Conservation (phyloP, 2,797 vertebrate genomes). For the Notolepis coatsorum region DNA sequence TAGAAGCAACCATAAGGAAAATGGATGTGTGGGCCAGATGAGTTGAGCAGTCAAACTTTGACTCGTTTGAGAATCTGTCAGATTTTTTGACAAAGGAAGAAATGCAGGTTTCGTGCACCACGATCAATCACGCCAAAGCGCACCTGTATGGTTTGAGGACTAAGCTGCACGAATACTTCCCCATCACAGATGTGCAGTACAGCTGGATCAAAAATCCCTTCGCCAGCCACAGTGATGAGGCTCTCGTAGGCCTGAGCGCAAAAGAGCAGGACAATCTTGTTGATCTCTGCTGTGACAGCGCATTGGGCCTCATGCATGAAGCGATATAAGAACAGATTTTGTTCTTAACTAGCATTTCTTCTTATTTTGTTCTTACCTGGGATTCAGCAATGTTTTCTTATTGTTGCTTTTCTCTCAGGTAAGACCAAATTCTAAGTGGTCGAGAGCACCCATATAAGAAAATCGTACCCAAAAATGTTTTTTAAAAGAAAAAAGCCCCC, state of each 20-base stretch:
- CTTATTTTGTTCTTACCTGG: too few species aligned
- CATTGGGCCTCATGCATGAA: too few species aligned
- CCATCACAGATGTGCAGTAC: constrained; percentile 4
- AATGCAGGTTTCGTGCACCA: background rate
- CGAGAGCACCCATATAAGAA: too few species aligned
- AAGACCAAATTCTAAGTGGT: too few species aligned
- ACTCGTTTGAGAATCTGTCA: constrained; percentile 15
- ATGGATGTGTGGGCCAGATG: background rate
- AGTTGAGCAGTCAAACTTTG: constrained; percentile 4
- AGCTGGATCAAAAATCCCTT: constrained; percentile 15
- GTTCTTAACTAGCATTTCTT: too few species aligned
- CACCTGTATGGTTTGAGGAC: constrained; percentile 6
- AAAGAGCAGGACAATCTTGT: constrained; percentile 3
- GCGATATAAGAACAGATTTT: too few species aligned
- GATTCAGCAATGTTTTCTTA: too few species aligned
- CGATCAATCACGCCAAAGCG: background rate
- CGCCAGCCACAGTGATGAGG: constrained; percentile 14
- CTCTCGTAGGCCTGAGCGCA: constrained; percentile 2
- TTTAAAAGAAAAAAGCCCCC: too few species aligned
- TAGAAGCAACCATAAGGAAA: constrained; percentile 8
- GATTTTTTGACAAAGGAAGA: constrained; percentile 11
- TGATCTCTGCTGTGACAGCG: too few species aligned
- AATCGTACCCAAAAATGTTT: too few species aligned
- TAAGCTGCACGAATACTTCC: constrained; percentile 17
- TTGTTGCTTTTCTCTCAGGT: too few species aligned